phyloP scores from a whole-genome alignment of 2,888 invertebrate species.

The Epirrita christyi region DNA sequence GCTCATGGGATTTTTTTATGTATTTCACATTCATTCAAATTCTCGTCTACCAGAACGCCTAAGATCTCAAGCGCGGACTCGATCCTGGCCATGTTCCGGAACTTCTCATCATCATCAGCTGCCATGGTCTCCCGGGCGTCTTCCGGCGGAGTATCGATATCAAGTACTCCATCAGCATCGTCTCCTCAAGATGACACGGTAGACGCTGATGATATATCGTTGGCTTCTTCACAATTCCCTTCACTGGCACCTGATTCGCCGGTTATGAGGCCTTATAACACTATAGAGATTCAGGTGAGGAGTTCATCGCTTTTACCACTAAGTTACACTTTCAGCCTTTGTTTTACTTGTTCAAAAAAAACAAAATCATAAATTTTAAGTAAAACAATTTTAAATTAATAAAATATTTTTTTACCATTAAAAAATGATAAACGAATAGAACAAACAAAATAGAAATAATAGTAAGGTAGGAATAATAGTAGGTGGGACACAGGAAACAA shows the following conservation, averaged over 20 bases:
- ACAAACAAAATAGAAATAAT: no score
- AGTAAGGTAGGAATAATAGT: no score
- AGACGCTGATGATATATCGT: constrained; percentile 89
- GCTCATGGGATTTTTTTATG: no score
- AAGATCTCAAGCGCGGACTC: constrained; percentile 92
- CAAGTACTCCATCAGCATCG: constrained; percentile 89
- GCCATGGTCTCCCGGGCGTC: constrained; percentile 85
- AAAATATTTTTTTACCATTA: no score
- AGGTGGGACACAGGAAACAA: no score
- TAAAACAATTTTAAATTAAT: no score
- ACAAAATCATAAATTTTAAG: no score
- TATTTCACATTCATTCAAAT: neutral
- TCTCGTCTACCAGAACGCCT: constrained; percentile 68
- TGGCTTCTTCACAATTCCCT: constrained; percentile 86
- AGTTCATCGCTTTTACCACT: no score
- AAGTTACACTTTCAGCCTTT: no score
- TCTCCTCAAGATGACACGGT: constrained; percentile 90
- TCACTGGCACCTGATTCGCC: constrained; percentile 88
- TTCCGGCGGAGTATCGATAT: constrained; percentile 87
- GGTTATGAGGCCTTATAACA: constrained; percentile 70
- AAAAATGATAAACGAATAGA: no score
- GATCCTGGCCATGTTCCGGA: constrained; percentile 91
- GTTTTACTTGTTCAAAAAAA: no score
- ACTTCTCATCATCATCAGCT: constrained; percentile 88
- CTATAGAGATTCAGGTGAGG: constrained; percentile 77